phyloP scores from a whole-genome alignment of 2,888 invertebrate species.

The Lathronympha strigana region DNA sequence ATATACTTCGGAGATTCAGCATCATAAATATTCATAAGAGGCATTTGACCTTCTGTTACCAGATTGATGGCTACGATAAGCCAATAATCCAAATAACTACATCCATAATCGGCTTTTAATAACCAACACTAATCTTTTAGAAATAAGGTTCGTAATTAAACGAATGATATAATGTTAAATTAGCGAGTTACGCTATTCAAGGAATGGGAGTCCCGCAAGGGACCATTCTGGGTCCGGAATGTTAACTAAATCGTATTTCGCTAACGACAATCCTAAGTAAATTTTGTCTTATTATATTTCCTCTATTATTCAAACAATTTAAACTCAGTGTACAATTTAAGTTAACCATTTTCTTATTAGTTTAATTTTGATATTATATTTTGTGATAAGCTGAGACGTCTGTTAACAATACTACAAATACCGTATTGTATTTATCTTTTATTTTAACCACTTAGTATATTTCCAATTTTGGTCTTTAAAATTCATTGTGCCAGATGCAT shows the following conservation, averaged over 20 bases:
- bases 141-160: slow-evolving; percentile 7
- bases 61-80: slow-evolving; percentile 7
- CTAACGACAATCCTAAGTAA: slow-evolving; percentile 26
- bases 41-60: neutral
- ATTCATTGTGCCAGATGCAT: no score
- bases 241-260: slow-evolving; percentile 21
- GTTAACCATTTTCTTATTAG: neutral
- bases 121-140: neutral
- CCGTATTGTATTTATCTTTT: no score
- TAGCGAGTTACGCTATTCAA: neutral
- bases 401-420: no score
- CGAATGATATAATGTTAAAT: neutral
- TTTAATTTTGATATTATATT: no score
- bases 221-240: slow-evolving; percentile 16
- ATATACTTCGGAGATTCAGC: neutral
- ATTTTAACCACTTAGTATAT: no score
- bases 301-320: slow-evolving; percentile 12
- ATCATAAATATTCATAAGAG: neutral
- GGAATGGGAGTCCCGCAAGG: slow-evolving; percentile 25
- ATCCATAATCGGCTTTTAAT: neutral
- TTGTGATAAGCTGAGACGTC: no score
- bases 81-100: neutral
- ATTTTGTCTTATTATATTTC: slow-evolving; percentile 12
- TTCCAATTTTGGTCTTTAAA: no score
- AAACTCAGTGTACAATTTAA: slow-evolving; percentile 4